These are phyloP conservation scores for Caenorhabditis elegans DNA, from an alignment of 1,140 invertebrate species.

Conservation along the genomic window WBcel235 BX284606.5:3404001-3404500, in stretches of 20 bases:
- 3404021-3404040: conserved; percentile 54
- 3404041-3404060: conserved; percentile 37
- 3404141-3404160: conserved; percentile 43
- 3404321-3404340: conserved; percentile 31
- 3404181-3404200: conserved; percentile 39
- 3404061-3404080: conserved; percentile 56
- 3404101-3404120: conserved; percentile 48
- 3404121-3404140: conserved; percentile 46
- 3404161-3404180: neutral
- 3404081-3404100: conserved; percentile 61
- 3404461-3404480: conserved; percentile 44
- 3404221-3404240: conserved; percentile 18
- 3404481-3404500: conserved; percentile 46
- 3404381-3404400: neutral
- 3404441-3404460: conserved; percentile 31
- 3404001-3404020: conserved; percentile 55
- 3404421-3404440: conserved; percentile 35
- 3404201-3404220: conserved; percentile 21
- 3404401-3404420: neutral
- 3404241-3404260: conserved; percentile 35
- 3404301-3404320: neutral
- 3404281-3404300: neutral
- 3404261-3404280: conserved; percentile 25
- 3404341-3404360: conserved; percentile 33
- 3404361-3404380: no score